Evolutionary conservation across 2,797 vertebrate genomes (phyloP).

Genomic region (Myotis findleyi): DNA sequence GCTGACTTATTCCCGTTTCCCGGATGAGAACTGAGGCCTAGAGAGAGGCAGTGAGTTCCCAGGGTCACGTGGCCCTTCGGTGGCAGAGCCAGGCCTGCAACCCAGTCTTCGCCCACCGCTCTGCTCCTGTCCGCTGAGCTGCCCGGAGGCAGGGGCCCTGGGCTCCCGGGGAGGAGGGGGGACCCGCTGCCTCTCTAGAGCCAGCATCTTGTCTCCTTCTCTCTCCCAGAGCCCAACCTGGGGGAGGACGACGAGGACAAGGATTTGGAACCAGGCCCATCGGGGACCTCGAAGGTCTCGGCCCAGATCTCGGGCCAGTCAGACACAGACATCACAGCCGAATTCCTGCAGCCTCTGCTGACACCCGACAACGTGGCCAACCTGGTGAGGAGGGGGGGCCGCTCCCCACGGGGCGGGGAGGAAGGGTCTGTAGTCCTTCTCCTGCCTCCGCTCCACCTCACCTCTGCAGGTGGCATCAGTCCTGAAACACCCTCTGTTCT

Average conservation of each 20-base stretch:
- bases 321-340: conserved; percentile 95
- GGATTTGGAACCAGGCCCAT: conserved; percentile 89
- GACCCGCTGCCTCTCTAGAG: accelerated
- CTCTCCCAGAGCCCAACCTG: conserved; percentile 89
- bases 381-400: conserved; percentile 87
- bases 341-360: conserved; percentile 95
- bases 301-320: conserved; percentile 89
- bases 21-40: not conserved
- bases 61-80: not conserved
- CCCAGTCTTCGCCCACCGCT: accelerated
- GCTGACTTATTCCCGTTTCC: not conserved
- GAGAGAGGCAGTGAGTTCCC: not conserved
- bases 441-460: accelerated
- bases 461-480: not conserved
- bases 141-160: not conserved
- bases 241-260: conserved; percentile 97
- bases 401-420: not conserved
- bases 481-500: not conserved
- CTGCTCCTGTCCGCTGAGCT: not conserved
- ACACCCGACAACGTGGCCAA: conserved; percentile 95
- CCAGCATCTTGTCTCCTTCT: not conserved
- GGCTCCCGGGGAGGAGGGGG: too few relatives aligned
- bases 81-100: not conserved
- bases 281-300: conserved; percentile 86
- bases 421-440: not conserved